Evolutionary conservation across 2,888 invertebrate species (phyloP), one percentile per base, ranked within the genome.

Genomic region (Eupeodes latifasciatus): DNA sequence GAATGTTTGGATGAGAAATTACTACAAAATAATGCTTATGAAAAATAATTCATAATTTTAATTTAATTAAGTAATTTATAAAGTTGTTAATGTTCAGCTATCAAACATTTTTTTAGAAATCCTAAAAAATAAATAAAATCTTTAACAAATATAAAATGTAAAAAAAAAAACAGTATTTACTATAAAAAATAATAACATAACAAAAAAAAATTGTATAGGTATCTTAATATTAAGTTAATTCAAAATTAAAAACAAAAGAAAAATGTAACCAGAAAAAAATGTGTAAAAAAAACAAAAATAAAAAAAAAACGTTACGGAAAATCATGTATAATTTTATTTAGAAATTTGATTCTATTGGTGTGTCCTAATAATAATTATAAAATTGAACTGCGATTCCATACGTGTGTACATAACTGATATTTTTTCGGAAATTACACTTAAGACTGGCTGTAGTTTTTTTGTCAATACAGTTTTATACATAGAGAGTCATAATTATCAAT

Each of bases 111-210:
- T 19, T 19, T 19, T 19, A 81, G 61, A 79, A 81, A 81, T 62
- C 12, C 36, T 85, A 82, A 79, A 89, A 61, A 71, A 81, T 67
- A 49, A 74, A 57, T 71, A 81, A 82, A 79, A 80, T 77, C 47
- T 19, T 64, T 66, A 81, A 81, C 59, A 59, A 82, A 77, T 71
- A 74, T 53, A 81, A 79, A 55, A 49, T 49, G 14, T 47, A 55
- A 79, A 87, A 86, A 87, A 86, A 90, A 80, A 90, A 84, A 81
- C 87, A 89, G 86, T 90, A 90, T 89, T 88, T 87, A 76, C 77
- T 62, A 77, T 55, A 81, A 81, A 53, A 84, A 82, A 69, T 19
- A 16, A 67, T 16, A 49, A 69, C 11, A 74, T 14, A 53, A 80
- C 49, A 69, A 57, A 81, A 84, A 19, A 51, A 72, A 59, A 79